phyloP scores from a whole-genome alignment of 1,140 invertebrate genomes.

The Papilio dardanus region DNA sequence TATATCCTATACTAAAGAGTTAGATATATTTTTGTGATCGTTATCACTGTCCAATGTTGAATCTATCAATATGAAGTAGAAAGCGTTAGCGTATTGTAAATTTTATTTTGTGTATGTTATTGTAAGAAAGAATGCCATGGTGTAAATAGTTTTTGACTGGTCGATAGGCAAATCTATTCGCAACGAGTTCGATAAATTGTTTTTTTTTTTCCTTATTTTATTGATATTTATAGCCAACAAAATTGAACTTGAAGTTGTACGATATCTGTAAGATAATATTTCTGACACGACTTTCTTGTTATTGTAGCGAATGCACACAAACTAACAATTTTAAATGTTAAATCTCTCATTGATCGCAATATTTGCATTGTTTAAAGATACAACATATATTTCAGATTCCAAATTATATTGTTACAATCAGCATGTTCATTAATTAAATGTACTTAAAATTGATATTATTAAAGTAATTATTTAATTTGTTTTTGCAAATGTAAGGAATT shows the following conservation, averaged over 20 bases:
- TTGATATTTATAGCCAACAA: conserved; percentile 26
- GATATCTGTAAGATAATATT: conserved; percentile 29
- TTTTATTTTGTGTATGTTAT: conserved; percentile 55
- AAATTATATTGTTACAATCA: conserved; percentile 40
- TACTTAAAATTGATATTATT: conserved; percentile 75
- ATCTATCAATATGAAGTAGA: conserved; percentile 60
- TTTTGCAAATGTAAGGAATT: conserved; percentile 50
- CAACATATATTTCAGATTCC: conserved; percentile 40
- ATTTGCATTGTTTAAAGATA: conserved; percentile 23
- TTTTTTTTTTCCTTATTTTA: neutral
- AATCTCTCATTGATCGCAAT: conserved; percentile 14
- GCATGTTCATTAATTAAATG: conserved; percentile 52
- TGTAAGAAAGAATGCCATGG: conserved; percentile 50
- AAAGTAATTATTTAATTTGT: conserved; percentile 47
- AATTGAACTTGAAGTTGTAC: conserved; percentile 26
- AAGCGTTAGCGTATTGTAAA: conserved; percentile 61
- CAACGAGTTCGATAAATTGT: conserved; percentile 16
- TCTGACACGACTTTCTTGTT: conserved; percentile 27
- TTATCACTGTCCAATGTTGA: conserved; percentile 62
- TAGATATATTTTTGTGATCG: conserved; percentile 60
- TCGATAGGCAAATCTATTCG: conserved; percentile 19
- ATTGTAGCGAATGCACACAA: conserved; percentile 21
- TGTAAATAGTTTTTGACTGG: conserved; percentile 35
- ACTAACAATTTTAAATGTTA: conserved; percentile 33
- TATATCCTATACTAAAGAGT: conserved; percentile 54